Percentiles rank a stretch among this genome's conserved stretches.
Conservation (phyloP, 2,113 vertebrate species). For the Silurus asotus region DNA sequence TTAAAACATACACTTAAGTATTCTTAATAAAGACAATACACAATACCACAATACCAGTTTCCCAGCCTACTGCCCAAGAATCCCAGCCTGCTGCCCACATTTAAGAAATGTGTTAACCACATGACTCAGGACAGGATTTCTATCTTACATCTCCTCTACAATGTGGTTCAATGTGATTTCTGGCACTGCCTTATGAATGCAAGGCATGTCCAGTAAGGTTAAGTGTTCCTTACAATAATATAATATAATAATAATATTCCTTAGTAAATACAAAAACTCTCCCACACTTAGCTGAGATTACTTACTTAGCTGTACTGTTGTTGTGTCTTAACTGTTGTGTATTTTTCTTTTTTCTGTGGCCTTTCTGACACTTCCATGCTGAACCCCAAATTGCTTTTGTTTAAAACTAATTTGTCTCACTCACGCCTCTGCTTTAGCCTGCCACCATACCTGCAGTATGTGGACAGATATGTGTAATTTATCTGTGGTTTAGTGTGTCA, state of each 20-base stretch:
- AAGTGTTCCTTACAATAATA: neutral
- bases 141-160: too few species aligned
- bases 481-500: neutral
- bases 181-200: neutral
- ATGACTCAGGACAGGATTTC: neutral
- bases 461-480: neutral
- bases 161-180: neutral
- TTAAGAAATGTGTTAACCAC: neutral
- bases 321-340: neutral
- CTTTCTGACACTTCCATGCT: neutral
- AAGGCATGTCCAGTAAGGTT: neutral
- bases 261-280: neutral
- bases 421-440: neutral
- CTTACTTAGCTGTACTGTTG: neutral
- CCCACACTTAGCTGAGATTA: neutral
- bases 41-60: neutral
- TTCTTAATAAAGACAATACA: neutral
- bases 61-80: neutral
- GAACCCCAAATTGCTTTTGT: neutral
- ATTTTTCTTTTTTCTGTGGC: neutral
- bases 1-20: neutral
- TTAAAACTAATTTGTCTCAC: neutral
- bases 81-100: neutral
- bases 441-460: neutral
- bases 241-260: too few species aligned